Conservation (phyloP, 2,113 vertebrate genomes). For the Chinchilla lanigera region DNA sequence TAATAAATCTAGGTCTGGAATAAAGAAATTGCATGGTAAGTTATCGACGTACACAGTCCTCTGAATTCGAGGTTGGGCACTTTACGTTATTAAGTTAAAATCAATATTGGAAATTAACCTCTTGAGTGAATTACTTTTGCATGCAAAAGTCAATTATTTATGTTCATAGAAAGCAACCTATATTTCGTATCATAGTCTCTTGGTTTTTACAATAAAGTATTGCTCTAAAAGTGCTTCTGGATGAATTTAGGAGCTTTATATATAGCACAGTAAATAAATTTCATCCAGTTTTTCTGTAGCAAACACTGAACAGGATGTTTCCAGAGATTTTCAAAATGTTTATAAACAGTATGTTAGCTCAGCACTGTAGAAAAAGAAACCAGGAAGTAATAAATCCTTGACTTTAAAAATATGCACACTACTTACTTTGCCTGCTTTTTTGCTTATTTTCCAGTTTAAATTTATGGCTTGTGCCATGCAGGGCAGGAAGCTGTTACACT, state of each 20-base stretch:
- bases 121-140: background rate
- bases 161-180: background rate
- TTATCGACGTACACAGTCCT: background rate
- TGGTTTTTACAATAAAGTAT: background rate
- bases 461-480: background rate
- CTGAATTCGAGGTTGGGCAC: background rate
- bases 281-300: constrained; percentile 6
- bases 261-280: background rate
- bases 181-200: background rate
- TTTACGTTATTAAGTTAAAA: background rate
- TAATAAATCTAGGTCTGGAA: background rate
- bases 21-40: background rate
- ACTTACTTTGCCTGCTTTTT: constrained; percentile 45
- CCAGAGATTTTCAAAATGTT: constrained; percentile 58
- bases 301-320: constrained; percentile 71
- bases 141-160: background rate
- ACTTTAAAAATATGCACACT: constrained; percentile 28
- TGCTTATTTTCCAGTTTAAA: background rate
- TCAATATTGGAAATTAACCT: background rate
- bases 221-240: background rate
- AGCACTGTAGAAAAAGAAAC: constrained; percentile 24
- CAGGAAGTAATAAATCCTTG: constrained; percentile 32
- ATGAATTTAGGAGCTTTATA: background rate
- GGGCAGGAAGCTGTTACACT: background rate
- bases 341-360: constrained; percentile 64